These are phyloP conservation scores for Conus canariensis DNA, from an alignment of 2,888 invertebrate genomes.

Conservation along the genomic window DNA sequence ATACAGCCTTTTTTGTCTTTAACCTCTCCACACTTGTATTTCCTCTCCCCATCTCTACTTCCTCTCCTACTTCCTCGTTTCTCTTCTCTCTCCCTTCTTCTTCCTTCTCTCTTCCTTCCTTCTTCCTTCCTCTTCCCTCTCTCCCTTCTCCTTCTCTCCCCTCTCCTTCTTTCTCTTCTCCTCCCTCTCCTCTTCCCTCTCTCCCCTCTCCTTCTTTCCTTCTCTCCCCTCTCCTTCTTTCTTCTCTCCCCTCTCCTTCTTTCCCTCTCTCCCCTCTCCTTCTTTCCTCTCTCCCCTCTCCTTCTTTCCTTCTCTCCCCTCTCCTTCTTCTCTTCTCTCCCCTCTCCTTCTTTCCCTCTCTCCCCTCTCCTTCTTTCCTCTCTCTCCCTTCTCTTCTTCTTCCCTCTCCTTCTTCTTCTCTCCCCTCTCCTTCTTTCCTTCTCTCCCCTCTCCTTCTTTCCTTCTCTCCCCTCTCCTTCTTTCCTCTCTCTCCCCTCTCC, in stretches of 20 bases:
- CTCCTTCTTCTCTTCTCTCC: neutral
- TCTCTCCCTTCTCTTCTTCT: neutral
- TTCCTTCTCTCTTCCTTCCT: too few species aligned
- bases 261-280: slow-evolving; percentile 14
- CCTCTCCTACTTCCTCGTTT: neutral
- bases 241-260: neutral
- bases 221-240: too few species aligned
- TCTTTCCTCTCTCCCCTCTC: neutral
- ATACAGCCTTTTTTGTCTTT: too few species aligned
- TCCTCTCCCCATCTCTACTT: slow-evolving; percentile 27
- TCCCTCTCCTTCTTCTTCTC: neutral
- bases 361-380: neutral
- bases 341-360: slow-evolving; percentile 27
- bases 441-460: neutral
- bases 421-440: neutral
- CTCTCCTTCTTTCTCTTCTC: too few species aligned
- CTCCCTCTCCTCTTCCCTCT: too few species aligned
- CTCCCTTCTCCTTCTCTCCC: too few species aligned
- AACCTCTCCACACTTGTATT: too few species aligned
- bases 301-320: neutral
- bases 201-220: too few species aligned
- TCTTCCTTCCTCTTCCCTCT: too few species aligned
- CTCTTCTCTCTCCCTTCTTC: neutral
- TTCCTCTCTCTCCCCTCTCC: neutral
- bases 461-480: neutral